Evolutionary conservation across 2,888 invertebrate species (phyloP).

Genomic region (Crepidodera aurea): DNA sequence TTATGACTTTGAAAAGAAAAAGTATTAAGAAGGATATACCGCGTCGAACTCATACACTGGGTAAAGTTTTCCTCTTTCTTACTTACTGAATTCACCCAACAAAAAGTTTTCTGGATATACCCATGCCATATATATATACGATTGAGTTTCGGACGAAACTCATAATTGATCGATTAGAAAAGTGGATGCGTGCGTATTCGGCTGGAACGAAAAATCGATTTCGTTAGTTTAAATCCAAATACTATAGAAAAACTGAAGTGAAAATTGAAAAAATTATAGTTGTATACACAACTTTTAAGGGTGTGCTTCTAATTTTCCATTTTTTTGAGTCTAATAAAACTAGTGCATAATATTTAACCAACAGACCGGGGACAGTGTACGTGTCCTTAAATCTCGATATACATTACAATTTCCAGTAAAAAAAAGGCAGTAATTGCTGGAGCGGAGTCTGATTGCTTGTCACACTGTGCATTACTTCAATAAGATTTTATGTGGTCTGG

Average conservation of each 20-base stretch:
- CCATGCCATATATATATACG: neutral
- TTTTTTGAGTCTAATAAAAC: too few relatives aligned
- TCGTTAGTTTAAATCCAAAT: too few relatives aligned
- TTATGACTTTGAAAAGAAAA: constrained; percentile 28
- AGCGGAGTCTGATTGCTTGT: constrained; percentile 48
- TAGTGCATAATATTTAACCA: too few relatives aligned
- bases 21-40: constrained; percentile 22
- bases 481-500: constrained; percentile 52
- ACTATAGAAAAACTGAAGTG: too few relatives aligned
- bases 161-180: neutral
- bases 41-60: constrained; percentile 7
- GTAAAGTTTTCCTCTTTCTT: neutral
- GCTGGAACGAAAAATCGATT: too few relatives aligned
- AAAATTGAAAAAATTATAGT: too few relatives aligned
- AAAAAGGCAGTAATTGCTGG: constrained; percentile 41
- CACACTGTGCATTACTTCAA: constrained; percentile 52
- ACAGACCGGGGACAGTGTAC: too few relatives aligned
- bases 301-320: too few relatives aligned
- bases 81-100: neutral
- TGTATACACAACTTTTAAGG: too few relatives aligned
- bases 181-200: too few relatives aligned
- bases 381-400: too few relatives aligned
- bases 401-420: too few relatives aligned
- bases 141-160: neutral
- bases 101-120: neutral